These are phyloP conservation scores for Drosophila ochracea DNA, from an alignment of 2,888 invertebrate species.

Conservation along the genomic window DNA sequence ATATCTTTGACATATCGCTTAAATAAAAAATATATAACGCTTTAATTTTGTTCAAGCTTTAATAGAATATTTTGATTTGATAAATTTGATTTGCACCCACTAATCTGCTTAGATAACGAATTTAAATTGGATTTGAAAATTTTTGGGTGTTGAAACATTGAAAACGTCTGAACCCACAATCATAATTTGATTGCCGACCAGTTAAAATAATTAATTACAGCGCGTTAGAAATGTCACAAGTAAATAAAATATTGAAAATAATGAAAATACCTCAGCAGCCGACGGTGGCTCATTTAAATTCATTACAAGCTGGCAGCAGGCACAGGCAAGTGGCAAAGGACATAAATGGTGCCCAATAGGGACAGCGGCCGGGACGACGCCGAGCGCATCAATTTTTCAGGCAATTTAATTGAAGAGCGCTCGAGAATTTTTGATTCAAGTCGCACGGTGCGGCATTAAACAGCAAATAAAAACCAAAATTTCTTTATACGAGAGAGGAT, in stretches of 20 bases:
- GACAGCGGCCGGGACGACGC: not conserved
- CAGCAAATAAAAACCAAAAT: slow-evolving; percentile 43
- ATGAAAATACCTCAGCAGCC: slow-evolving; percentile 47
- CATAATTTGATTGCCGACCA: slow-evolving; percentile 48
- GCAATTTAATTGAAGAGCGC: slow-evolving; percentile 74
- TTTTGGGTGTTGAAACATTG: not conserved
- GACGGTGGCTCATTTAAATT: slow-evolving; percentile 49
- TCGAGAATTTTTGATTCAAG: slow-evolving; percentile 54
- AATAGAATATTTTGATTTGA: not conserved
- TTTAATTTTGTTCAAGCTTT: not conserved
- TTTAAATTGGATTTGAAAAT: not conserved
- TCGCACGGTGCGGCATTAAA: slow-evolving; percentile 39
- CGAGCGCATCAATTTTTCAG: slow-evolving; percentile 65
- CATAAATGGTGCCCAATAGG: slow-evolving; percentile 2
- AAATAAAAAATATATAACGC: no score
- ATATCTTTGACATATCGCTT: not conserved
- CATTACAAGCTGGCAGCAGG: slow-evolving; percentile 27
- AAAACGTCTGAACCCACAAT: slow-evolving; percentile 46
- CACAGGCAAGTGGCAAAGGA: slow-evolving; percentile 15
- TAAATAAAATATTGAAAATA: slow-evolving; percentile 35
- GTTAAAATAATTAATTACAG: slow-evolving; percentile 61
- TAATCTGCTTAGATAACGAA: not conserved
- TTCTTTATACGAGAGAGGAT: slow-evolving; percentile 28
- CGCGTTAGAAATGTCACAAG: not conserved
- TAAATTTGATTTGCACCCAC: not conserved